Conservation (phyloP, 2,888 invertebrate genomes). For the Cistogaster globosa region DNA sequence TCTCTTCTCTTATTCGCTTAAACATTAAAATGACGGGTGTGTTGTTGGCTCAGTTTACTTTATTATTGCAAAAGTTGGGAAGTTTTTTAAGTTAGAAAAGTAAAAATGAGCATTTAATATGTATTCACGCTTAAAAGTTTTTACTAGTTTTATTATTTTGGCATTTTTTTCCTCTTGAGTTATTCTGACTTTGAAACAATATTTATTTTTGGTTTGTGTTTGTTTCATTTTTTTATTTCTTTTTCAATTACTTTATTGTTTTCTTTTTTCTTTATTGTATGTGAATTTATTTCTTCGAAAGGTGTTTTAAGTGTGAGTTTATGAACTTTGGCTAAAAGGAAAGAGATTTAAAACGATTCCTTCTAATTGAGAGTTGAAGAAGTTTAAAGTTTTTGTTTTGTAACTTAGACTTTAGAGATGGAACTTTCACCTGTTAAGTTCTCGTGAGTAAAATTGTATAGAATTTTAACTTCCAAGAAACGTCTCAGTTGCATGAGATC, state of each 20-base stretch:
- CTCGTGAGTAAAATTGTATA: not conserved
- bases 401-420: not conserved
- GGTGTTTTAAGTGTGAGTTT: not conserved
- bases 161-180: not conserved
- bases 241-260: not conserved
- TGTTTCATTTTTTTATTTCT: not conserved
- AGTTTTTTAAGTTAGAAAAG: conserved; percentile 39
- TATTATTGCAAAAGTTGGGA: conserved; percentile 22
- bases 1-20: not conserved
- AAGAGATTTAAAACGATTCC: no score
- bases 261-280: not conserved
- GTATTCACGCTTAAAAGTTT: conserved; percentile 45
- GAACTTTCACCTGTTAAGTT: not conserved
- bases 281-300: not conserved
- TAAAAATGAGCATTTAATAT: conserved; percentile 59
- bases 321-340: no score
- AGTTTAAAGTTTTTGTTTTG: no score
- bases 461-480: not conserved
- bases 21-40: not conserved
- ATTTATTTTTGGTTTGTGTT: conserved; percentile 5
- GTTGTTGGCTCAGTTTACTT: conserved; percentile 3
- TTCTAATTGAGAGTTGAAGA: no score
- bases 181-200: conserved; percentile 51
- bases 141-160: conserved; percentile 4
- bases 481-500: not conserved